These are phyloP conservation scores for Cecidostiba fungosa DNA, from an alignment of 2,888 invertebrate genomes.

Conservation along the genomic window DNA sequence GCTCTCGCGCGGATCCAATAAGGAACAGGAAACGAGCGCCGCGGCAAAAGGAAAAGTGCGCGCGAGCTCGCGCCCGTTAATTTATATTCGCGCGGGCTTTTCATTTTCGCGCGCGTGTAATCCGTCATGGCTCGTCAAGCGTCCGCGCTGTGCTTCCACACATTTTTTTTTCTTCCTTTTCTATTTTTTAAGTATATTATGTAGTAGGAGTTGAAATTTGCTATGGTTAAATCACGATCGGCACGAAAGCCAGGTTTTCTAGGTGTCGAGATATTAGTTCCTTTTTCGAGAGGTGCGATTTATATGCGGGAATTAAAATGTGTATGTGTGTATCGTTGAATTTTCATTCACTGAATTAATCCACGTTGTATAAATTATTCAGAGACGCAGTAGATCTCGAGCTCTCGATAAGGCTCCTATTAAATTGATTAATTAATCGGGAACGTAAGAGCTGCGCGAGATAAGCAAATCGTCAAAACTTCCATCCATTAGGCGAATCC, in stretches of 20 bases:
- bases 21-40: slow-evolving; percentile 31
- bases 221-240: slow-evolving; percentile 31
- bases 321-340: not conserved
- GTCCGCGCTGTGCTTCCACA: not conserved
- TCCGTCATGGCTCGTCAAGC: slow-evolving; percentile 74
- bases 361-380: not conserved
- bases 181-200: not conserved
- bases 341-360: not conserved
- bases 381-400: not conserved
- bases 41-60: slow-evolving; percentile 27
- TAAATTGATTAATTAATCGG: slow-evolving; percentile 8
- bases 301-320: not conserved
- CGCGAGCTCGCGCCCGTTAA: slow-evolving; percentile 64
- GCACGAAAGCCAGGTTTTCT: slow-evolving; percentile 16
- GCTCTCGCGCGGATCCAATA: slow-evolving; percentile 18
- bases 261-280: not conserved
- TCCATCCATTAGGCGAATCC: not conserved
- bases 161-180: not conserved
- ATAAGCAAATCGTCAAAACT: not conserved
- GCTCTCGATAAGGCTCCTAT: slow-evolving; percentile 3
- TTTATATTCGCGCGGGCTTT: slow-evolving; percentile 70
- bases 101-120: slow-evolving; percentile 71
- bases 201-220: not conserved
- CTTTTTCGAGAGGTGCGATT: not conserved
- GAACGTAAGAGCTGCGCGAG: not conserved